phyloP scores from a whole-genome alignment of 1,140 invertebrate species.

The Caerostris darwini region DNA sequence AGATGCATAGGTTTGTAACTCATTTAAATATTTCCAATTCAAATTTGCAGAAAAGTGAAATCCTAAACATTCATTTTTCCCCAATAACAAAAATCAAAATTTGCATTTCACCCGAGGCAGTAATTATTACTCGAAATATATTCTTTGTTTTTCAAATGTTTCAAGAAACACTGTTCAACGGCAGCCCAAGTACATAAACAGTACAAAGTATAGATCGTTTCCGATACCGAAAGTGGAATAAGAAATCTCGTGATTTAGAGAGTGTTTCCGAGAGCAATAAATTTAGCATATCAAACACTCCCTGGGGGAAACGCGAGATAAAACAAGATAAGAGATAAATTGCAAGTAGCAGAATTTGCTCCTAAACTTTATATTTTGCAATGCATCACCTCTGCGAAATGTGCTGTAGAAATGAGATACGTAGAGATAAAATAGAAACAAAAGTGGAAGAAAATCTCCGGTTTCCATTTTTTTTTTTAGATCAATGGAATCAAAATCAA shows the following conservation, averaged over 20 bases:
- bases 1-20: background rate
- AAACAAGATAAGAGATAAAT: background rate
- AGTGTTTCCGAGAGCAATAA: background rate
- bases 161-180: background rate
- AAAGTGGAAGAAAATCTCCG: background rate
- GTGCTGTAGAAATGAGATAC: background rate
- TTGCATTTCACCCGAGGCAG: background rate
- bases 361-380: background rate
- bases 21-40: background rate
- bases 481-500: background rate
- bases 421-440: background rate
- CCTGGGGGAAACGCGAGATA: background rate
- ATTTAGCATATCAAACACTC: background rate
- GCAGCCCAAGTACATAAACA: background rate
- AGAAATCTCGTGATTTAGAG: constrained; percentile 3
- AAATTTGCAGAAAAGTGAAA: background rate
- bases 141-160: background rate
- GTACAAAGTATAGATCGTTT: background rate
- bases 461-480: background rate
- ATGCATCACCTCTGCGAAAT: background rate
- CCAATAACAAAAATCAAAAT: too few relatives aligned
- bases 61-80: background rate
- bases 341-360: background rate
- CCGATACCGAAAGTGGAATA: background rate
- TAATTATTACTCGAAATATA: background rate